phyloP scores from a whole-genome alignment of 2,888 invertebrate species.

The Melanchra persicariae region DNA sequence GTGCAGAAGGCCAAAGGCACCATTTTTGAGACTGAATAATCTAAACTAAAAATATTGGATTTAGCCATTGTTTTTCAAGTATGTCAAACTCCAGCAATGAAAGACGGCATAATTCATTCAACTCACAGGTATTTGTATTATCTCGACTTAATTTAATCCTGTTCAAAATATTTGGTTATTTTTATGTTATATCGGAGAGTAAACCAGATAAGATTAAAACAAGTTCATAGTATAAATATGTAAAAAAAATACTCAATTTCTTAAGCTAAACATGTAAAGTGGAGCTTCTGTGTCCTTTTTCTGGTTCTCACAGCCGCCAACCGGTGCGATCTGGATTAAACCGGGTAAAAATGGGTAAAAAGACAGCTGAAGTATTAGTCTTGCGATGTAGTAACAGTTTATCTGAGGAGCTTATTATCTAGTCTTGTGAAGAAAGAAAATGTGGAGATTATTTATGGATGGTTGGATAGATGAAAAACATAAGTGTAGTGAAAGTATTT shows the following conservation, averaged over 20 bases:
- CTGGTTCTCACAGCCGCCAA: not conserved
- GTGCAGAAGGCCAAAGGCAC: constrained; percentile 6
- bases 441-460: constrained; percentile 10
- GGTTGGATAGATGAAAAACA: not conserved
- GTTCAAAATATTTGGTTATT: too few species aligned
- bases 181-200: too few species aligned
- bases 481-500: too few species aligned
- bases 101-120: too few species aligned
- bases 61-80: not conserved
- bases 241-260: not conserved
- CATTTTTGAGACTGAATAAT: not conserved
- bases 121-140: too few species aligned
- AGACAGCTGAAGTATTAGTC: constrained; percentile 58
- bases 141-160: too few species aligned
- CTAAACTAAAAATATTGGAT: not conserved
- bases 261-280: not conserved
- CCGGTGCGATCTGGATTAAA: constrained; percentile 51
- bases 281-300: constrained; percentile 11
- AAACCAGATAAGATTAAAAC: too few species aligned
- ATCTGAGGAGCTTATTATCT: constrained; percentile 39
- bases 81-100: too few species aligned
- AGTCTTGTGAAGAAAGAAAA: constrained; percentile 1
- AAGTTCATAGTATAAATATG: not conserved
- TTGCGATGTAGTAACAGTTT: constrained; percentile 39
- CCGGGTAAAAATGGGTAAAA: constrained; percentile 53